These are phyloP conservation scores for Aphidius gifuensis DNA, from an alignment of 1,140 invertebrate species.

Conservation along the genomic window DNA sequence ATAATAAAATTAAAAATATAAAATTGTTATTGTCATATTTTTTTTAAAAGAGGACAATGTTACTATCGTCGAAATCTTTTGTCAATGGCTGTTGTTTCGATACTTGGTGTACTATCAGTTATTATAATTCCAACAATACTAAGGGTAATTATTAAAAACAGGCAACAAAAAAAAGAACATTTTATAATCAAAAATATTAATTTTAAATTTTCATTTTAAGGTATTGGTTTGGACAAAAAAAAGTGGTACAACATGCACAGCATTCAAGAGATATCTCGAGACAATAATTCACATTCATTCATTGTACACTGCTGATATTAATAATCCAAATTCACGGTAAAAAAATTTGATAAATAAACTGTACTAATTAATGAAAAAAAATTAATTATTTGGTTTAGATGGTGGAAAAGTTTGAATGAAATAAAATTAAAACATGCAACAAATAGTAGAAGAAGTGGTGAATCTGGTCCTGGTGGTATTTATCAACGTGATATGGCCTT, in stretches of 20 bases:
- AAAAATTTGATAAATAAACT: conserved; percentile 16
- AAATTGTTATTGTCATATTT: conserved; percentile 2
- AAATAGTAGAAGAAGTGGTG: conserved; percentile 46
- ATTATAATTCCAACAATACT: conserved; percentile 64
- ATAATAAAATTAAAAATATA: neutral
- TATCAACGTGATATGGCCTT: conserved; percentile 74
- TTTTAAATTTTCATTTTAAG: conserved; percentile 24
- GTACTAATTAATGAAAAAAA: neutral
- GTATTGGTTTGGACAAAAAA: conserved; percentile 63
- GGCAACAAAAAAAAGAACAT: neutral
- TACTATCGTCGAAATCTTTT: conserved; percentile 63
- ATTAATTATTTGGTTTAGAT: conserved; percentile 25
- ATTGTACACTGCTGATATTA: conserved; percentile 65
- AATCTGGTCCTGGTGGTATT: conserved; percentile 44
- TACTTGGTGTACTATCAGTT: conserved; percentile 63
- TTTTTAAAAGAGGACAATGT: conserved; percentile 55
- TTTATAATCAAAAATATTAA: neutral
- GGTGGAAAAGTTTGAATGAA: conserved; percentile 57
- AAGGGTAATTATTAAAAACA: conserved; percentile 33
- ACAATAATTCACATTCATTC: conserved; percentile 61
- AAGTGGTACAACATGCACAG: conserved; percentile 57
- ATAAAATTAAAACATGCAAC: conserved; percentile 63
- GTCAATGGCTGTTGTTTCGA: conserved; percentile 55
- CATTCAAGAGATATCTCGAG: conserved; percentile 70
- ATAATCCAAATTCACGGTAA: conserved; percentile 53